Evolutionary conservation across 2,113 vertebrate species (phyloP), one percentile per base, ranked within the genome.

Genomic region (Sylvia atricapilla): DNA sequence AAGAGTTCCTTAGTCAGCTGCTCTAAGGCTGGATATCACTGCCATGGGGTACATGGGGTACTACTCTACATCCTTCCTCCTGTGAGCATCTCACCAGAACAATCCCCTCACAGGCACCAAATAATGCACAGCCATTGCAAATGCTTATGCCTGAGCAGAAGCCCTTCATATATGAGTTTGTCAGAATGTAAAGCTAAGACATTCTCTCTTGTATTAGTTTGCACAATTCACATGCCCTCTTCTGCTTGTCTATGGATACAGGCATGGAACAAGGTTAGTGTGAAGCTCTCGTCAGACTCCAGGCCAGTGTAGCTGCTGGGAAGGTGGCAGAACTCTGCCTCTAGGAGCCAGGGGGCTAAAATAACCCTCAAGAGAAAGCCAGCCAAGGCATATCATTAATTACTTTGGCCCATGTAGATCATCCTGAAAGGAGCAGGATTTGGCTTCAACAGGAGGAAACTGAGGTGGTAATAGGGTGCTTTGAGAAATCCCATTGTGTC

Each of bases 111-210:
- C 2, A 8, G 79, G 22, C 56, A 44, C 15, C 5, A 3, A 82
- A 68, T n/a, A 52, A 73, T 11, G 6, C 78, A 80, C 10, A 68
- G 37, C 37, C 41, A 78, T 28, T 75, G 77, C 49, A 75, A 27
- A 28, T 16, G 60, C 11, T 49, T 53, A 27, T 17, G 37, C 24
- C 50, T 60, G 39, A 64, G 59, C 39, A 87, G 47, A 84, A 89
- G 15, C n/a, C 22, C 47, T 55, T 87, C 33, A 28, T 7, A 14
- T 13, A 17, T 3, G 10, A 46, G 59, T 23, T 28, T 0, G 0
- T 49, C 39, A 90, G 33, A n/a, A 66, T 50, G 13, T 33, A 75
- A 87, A 68, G 52, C 30, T 56, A 77, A 84, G 43, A n/a, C 31
- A 27, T 53, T 44, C 8, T 18, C 14, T 68, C 30, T 15, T 2